Evolutionary conservation across 1,140 invertebrate genomes (phyloP), one percentile per base, ranked within the genome.

Genomic region (Littorina saxatilis): DNA sequence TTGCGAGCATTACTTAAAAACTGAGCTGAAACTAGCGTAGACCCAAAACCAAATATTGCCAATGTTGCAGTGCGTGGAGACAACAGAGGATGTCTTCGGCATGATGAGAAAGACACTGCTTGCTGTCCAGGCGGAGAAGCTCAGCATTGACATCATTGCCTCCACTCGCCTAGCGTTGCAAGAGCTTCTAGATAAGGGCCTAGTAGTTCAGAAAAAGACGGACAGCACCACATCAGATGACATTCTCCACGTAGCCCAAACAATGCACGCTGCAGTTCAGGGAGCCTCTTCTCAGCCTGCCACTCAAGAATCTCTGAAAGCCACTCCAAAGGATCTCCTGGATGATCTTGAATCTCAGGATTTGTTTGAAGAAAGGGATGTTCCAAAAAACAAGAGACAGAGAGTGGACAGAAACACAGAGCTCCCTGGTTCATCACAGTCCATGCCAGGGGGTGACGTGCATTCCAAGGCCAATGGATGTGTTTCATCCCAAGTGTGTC

Each of bases 61-160:
- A n/a, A 17, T 47, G 43, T 47, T 47, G 27, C 58, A 90, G 89
- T 81, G 89, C 23, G 85, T 88, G 5, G 83, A 84, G 23, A 87
- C 85, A 43, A 88, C 86, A 27, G 37, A 87, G 63, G 85, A 83
- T 55, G 87, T 86, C 2, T 88, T 87, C 66, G 89, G 93, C 63
- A 92, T 96, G 39, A 87, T 94, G 5, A 87, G 91, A 43, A 91
- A 91, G 50, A 95, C 95, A 7, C 90, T 96, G 29, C 89, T 96
- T 17, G 91, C 93, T 35, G 93, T 96, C 37, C 96, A 96, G 88
- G 93, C 93, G 74, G 55, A 81, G 5, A 63, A 84, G 4, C 78
- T 89, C 32, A 78, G 86, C 23, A 61, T 95, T 2, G 92, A 94
- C 85, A 87, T 96, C 0, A 94, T 95, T 77, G 85, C 93, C 52